These are phyloP conservation scores for Machimus rusticus DNA, from an alignment of 2,888 invertebrate species.

Conservation along the genomic window DNA sequence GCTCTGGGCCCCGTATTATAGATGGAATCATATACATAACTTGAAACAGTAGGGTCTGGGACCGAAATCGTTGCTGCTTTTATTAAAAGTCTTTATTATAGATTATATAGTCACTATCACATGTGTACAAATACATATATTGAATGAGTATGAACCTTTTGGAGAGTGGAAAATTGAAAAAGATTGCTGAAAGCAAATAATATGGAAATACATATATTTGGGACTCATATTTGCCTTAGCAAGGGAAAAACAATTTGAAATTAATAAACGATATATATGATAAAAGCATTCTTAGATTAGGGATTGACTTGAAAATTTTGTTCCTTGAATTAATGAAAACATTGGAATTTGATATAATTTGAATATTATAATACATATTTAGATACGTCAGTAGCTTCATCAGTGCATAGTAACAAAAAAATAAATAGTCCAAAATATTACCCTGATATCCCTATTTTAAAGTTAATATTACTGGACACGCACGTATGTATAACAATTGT, in stretches of 20 bases:
- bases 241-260: not conserved
- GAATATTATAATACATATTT: too few species aligned
- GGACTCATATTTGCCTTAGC: not conserved
- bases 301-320: too few species aligned
- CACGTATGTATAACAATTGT: too few species aligned
- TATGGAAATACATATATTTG: not conserved
- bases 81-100: not conserved
- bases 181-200: not conserved
- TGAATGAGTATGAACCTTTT: not conserved
- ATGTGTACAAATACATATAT: not conserved
- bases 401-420: too few species aligned
- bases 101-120: not conserved
- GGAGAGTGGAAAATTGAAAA: not conserved
- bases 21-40: not conserved
- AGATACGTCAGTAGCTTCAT: too few species aligned
- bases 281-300: not conserved
- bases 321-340: too few species aligned
- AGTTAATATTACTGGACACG: too few species aligned
- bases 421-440: too few species aligned
- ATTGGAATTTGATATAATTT: too few species aligned
- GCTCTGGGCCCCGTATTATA: not conserved
- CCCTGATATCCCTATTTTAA: too few species aligned
- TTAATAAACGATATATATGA: not conserved
- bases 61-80: not conserved
- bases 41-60: not conserved